Evolutionary conservation across 2,888 invertebrate genomes (phyloP).

Genomic region (Leucoma salicis): DNA sequence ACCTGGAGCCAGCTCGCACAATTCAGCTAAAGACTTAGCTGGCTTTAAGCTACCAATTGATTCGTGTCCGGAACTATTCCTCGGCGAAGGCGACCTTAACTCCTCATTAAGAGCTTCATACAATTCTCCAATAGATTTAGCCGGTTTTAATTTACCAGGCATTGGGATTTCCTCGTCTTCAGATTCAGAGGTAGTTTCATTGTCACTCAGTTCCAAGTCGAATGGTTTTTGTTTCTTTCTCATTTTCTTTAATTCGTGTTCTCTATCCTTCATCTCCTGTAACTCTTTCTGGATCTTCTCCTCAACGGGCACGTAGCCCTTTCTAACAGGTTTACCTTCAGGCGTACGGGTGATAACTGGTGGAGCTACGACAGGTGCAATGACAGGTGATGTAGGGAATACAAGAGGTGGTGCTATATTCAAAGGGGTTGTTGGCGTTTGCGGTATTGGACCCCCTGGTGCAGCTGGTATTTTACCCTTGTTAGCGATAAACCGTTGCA

Average conservation of each 20-base stretch:
- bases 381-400: constrained; percentile 54
- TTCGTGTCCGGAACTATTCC: constrained; percentile 70
- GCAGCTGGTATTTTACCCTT: constrained; percentile 84
- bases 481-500: constrained; percentile 92
- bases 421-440: constrained; percentile 44
- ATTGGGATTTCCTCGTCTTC: constrained; percentile 83
- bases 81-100: constrained; percentile 69
- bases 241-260: constrained; percentile 89
- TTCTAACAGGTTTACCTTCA: constrained; percentile 85
- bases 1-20: constrained; percentile 85
- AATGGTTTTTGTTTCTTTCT: constrained; percentile 83
- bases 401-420: constrained; percentile 48
- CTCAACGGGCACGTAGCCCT: constrained; percentile 92
- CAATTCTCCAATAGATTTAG: constrained; percentile 86
- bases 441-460: constrained; percentile 49
- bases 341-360: constrained; percentile 80
- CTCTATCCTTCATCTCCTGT: constrained; percentile 91
- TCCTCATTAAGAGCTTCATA: constrained; percentile 82
- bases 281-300: constrained; percentile 94
- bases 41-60: constrained; percentile 82
- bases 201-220: constrained; percentile 84
- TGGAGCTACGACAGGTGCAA: constrained; percentile 48
- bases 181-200: constrained; percentile 80
- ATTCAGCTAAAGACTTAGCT: constrained; percentile 85
- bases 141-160: constrained; percentile 84